These are phyloP conservation scores for Phaenicophaeus curvirostris DNA, from an alignment of 2,797 vertebrate genomes.

Conservation along the genomic window DNA sequence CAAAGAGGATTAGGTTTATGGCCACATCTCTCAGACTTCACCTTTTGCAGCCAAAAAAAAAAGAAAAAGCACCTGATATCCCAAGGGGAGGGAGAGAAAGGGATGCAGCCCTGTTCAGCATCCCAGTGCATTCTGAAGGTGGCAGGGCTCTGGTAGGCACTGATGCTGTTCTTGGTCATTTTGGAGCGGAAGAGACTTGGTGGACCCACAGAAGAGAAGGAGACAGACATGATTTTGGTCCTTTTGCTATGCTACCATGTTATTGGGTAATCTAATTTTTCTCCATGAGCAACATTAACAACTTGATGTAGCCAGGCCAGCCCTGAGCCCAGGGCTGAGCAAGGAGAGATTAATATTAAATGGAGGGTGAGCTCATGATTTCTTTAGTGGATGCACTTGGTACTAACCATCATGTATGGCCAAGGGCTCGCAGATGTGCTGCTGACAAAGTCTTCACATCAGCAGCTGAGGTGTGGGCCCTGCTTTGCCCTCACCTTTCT, in stretches of 20 bases:
- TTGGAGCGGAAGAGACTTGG: neutral
- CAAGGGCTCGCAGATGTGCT: neutral
- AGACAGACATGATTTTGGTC: neutral
- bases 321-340: neutral
- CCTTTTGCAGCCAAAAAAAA: neutral
- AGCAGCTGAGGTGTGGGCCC: neutral
- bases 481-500: neutral
- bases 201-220: neutral
- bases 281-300: neutral
- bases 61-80: neutral
- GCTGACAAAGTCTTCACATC: neutral
- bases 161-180: neutral
- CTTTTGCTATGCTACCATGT: neutral
- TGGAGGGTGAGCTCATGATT: neutral
- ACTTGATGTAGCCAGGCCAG: neutral
- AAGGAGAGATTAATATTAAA: neutral
- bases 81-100: neutral
- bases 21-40: neutral
- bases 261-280: rapidly evolving
- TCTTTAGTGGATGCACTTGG: neutral
- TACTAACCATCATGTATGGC: neutral
- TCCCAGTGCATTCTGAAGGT: neutral
- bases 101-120: rapidly evolving
- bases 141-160: neutral
- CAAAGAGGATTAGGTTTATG: neutral